Evolutionary conservation across 2,113 vertebrate species (phyloP).

Genomic region (Rana temporaria): DNA sequence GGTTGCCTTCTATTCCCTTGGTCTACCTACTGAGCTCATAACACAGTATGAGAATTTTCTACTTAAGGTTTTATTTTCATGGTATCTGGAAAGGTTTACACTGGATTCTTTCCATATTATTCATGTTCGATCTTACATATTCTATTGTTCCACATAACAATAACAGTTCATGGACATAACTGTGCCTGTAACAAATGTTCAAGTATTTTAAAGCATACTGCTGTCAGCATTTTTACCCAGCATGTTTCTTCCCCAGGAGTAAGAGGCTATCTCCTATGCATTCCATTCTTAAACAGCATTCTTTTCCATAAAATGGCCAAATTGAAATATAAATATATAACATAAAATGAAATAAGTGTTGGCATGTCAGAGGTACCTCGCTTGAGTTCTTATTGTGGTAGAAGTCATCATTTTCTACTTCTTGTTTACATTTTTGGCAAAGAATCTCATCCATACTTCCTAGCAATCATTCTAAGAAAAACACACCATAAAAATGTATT

Average conservation of each 20-base stretch:
- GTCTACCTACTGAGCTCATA: too few species aligned
- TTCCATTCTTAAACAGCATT: background rate
- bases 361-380: slow-evolving; percentile 3
- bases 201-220: background rate
- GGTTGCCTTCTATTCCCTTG: too few species aligned
- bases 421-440: slow-evolving; percentile 12
- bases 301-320: background rate
- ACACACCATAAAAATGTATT: background rate
- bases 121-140: slow-evolving; percentile 27
- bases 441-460: background rate
- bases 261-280: background rate
- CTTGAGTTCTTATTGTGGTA: background rate
- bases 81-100: slow-evolving; percentile 5
- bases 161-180: slow-evolving; percentile 16
- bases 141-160: slow-evolving; percentile 36
- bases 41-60: background rate
- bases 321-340: background rate
- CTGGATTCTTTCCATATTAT: slow-evolving; percentile 26
- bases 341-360: background rate
- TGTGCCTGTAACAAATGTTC: background rate
- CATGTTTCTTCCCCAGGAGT: slow-evolving; percentile 12
- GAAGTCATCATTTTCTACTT: slow-evolving; percentile 34
- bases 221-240: slow-evolving; percentile 33
- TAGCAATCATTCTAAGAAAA: background rate
- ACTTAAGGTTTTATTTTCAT: background rate